These are phyloP conservation scores for Mus musculus DNA, from an alignment of 2,113 vertebrate species.

Conservation along the genomic window GRCm39 chr4:149478001-149478500, in stretches of 20 bases:
- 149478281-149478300: background rate
- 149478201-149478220: background rate
- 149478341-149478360: background rate
- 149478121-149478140: background rate
- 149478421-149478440: background rate
- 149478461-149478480: background rate
- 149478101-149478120: background rate
- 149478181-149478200: no score
- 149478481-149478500: background rate
- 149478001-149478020: no score
- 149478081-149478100: background rate
- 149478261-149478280: background rate
- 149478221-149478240: background rate
- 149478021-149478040: background rate
- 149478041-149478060: background rate
- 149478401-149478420: background rate
- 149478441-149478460: background rate
- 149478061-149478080: background rate
- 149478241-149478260: background rate
- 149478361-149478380: no score
- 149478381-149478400: no score
- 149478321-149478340: background rate
- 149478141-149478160: background rate
- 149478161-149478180: background rate
- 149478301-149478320: background rate